Percentiles rank a stretch among this genome's conserved stretches.
Evolutionary conservation across 2,888 invertebrate genomes (phyloP).

Genomic region (Athetis lepigone): DNA sequence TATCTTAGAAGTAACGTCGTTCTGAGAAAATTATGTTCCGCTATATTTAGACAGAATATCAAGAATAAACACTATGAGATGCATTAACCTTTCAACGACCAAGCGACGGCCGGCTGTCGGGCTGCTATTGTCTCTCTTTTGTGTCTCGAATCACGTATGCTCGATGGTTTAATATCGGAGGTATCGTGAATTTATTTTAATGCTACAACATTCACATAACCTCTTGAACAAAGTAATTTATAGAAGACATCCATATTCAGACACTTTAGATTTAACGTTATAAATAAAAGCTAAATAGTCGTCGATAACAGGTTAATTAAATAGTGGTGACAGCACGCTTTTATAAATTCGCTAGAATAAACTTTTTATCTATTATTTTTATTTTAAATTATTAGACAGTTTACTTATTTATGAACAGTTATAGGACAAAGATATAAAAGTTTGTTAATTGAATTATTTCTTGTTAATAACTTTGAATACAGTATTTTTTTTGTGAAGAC

Average conservation of each 20-base stretch:
- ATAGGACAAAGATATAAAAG: neutral
- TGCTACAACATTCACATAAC: neutral
- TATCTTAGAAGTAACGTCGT: no score
- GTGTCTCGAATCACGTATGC: no score
- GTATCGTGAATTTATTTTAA: no score
- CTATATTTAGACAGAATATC: no score
- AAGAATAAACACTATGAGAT: no score
- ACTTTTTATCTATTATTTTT: conserved; percentile 7
- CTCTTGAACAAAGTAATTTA: conserved; percentile 1
- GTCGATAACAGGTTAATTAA: conserved; percentile 63
- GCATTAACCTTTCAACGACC: no score
- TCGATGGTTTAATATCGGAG: no score
- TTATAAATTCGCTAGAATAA: conserved; percentile 1
- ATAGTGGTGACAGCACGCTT: conserved; percentile 51
- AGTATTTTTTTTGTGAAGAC: no score
- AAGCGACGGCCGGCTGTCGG: no score
- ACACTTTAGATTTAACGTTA: conserved; percentile 56
- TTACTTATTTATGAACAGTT: neutral
- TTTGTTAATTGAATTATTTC: neutral
- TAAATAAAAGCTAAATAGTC: conserved; percentile 66
- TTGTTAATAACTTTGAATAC: neutral
- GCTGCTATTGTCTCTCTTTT: no score
- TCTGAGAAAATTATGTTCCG: no score
- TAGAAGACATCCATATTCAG: conserved; percentile 9
- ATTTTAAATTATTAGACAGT: neutral